A percentile compares a stretch with the other conserved stretches of the same genome.
Evolutionary conservation across 2,113 vertebrate genomes (phyloP).

Genomic region (Perccottus glenii): DNA sequence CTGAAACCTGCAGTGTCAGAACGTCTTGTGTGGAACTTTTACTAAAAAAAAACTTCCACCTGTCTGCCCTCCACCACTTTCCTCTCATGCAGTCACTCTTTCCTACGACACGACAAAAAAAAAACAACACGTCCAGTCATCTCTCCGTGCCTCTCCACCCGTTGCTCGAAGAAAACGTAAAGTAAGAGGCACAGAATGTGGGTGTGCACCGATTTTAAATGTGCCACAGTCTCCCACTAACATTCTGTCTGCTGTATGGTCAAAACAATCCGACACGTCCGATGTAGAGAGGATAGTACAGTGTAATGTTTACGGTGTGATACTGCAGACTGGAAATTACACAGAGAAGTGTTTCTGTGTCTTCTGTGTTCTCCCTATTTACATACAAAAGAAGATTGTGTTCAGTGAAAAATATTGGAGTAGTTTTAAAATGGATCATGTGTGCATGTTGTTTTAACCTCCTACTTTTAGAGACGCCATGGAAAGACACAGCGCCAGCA

Average conservation of each 20-base stretch:
- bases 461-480: background rate
- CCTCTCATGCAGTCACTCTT: slow-evolving; percentile 67
- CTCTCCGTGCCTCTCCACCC: slow-evolving; percentile 55
- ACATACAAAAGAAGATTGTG: background rate
- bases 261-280: slow-evolving; percentile 57
- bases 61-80: slow-evolving; percentile 68
- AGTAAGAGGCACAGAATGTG: slow-evolving; percentile 49
- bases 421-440: background rate
- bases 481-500: background rate
- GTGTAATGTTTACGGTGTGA: slow-evolving; percentile 39
- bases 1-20: slow-evolving; percentile 41
- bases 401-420: background rate
- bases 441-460: slow-evolving; percentile 2
- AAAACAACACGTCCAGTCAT: slow-evolving; percentile 64
- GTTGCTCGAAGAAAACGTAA: slow-evolving; percentile 43
- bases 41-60: slow-evolving; percentile 52
- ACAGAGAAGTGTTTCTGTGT: background rate
- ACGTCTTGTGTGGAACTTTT: slow-evolving; percentile 56
- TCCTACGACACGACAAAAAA: slow-evolving; percentile 58
- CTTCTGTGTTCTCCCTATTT: background rate
- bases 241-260: slow-evolving; percentile 68
- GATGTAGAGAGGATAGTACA: slow-evolving; percentile 24
- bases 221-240: slow-evolving; percentile 65
- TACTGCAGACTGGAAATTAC: slow-evolving; percentile 35
- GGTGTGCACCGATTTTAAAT: slow-evolving; percentile 54